Evolutionary conservation across 1,140 invertebrate species (phyloP).

Genomic region (Ylistrum balloti): DNA sequence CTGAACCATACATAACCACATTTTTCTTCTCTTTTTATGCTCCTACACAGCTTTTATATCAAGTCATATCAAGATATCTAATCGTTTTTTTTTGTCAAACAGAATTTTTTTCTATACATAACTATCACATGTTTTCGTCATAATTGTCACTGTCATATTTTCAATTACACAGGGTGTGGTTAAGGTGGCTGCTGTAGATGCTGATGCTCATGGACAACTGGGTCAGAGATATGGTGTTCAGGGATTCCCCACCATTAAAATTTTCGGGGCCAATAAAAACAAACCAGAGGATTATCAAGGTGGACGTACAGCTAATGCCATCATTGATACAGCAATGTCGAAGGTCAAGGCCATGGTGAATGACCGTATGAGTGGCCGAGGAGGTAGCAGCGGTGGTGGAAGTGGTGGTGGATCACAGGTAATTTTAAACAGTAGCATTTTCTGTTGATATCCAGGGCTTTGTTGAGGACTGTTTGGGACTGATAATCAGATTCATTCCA

Average conservation of each 20-base stretch:
- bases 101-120: too few species aligned
- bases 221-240: slow-evolving; percentile 91
- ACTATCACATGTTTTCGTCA: too few species aligned
- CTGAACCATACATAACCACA: too few species aligned
- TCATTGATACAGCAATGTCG: slow-evolving; percentile 92
- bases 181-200: slow-evolving; percentile 97
- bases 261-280: slow-evolving; percentile 94
- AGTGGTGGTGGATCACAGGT: slow-evolving; percentile 68
- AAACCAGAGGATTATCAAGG: slow-evolving; percentile 94
- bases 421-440: not conserved
- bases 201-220: slow-evolving; percentile 93
- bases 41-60: too few species aligned
- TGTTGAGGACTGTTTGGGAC: too few species aligned
- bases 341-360: slow-evolving; percentile 88
- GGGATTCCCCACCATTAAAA: slow-evolving; percentile 98
- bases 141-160: too few species aligned
- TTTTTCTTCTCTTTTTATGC: too few species aligned
- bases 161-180: slow-evolving; percentile 89
- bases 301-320: slow-evolving; percentile 91
- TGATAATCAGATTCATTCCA: too few species aligned
- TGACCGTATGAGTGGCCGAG: slow-evolving; percentile 83
- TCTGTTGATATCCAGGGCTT: too few species aligned
- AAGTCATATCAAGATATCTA: too few species aligned
- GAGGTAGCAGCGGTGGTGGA: slow-evolving; percentile 74
- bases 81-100: too few species aligned